Base-by-base conservation (phyloP, 2,888 invertebrate species). In the Callyntrura guangdongensis region DNA sequence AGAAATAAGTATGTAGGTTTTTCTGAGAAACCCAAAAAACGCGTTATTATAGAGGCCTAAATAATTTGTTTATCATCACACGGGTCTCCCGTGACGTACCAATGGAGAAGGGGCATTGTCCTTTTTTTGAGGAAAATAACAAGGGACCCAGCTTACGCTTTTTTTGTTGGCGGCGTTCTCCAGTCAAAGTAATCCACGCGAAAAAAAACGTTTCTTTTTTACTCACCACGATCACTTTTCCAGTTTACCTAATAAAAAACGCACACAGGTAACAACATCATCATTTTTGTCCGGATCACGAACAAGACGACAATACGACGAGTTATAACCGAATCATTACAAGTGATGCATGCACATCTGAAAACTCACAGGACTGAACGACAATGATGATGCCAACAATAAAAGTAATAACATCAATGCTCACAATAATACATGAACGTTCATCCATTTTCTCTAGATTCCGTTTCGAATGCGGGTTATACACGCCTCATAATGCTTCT, bases 391-490 rank as follows among this genome's bases (percentile, higher is more conserved):
- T 36, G 36, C 2, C 6, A 36, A 36, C 6, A 36, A 64, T 64
- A 20, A n/a, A n/a, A n/a, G n/a, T n/a, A n/a, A n/a, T n/a, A n/a
- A n/a, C n/a, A n/a, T n/a, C n/a, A n/a, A n/a, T n/a, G n/a, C n/a
- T n/a, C n/a, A n/a, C 20, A 45, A 74, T 47, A 74, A 74, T 74
- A 74, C n/a, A 49, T 74, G 47, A 74, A 47, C 49, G 56, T 79
- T 86, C 67, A 86, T 86, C 86, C 86, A 86, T 86, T 67, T 86
- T 77, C 79, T 49, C 45, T 64, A 49, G 20, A 25, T 59, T 77
- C 27, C n/a, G n/a, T 36, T 36, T 36, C 36, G 36, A 36, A 36
- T 36, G 36, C 36, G 36, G 36, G 36, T 6, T 36, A n/a, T n/a
- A 14, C 72, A 8, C n/a, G n/a, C 72, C 20, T 27, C 25, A 27